These are phyloP conservation scores for Mystacornis crossleyi DNA, from an alignment of 2,113 vertebrate genomes.

Conservation along the genomic window DNA sequence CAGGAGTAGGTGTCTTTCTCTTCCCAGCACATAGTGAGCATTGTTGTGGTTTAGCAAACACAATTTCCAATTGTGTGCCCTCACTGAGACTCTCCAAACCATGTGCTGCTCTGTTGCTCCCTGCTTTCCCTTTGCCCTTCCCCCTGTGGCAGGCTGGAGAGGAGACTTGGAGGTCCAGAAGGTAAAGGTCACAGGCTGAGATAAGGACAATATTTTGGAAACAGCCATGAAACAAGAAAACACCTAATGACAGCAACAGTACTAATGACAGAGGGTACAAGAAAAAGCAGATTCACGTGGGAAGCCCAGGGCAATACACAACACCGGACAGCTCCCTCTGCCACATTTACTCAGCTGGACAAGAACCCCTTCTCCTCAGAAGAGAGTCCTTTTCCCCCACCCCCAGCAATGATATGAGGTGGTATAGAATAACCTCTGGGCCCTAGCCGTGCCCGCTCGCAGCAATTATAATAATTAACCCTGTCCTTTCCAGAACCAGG, in stretches of 20 bases:
- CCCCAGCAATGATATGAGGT: not conserved
- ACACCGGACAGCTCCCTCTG: rapidly evolving
- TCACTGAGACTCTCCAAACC: not conserved
- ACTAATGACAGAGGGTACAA: not conserved
- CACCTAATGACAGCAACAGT: not conserved
- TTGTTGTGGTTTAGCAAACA: not conserved
- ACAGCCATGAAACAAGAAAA: not conserved
- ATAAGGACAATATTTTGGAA: not conserved
- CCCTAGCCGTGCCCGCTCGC: not conserved
- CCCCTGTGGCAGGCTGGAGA: not conserved
- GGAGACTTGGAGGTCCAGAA: not conserved
- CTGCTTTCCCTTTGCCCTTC: not conserved
- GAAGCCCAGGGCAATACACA: not conserved
- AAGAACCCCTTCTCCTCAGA: not conserved
- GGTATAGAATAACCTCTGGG: not conserved
- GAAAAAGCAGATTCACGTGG: not conserved
- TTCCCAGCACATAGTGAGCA: not conserved
- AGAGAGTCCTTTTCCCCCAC: not conserved
- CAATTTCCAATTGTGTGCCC: not conserved
- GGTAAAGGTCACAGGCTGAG: not conserved
- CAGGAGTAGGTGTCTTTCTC: not conserved
- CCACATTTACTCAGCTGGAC: not conserved
- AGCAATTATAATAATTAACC: not conserved
- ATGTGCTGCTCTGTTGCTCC: rapidly evolving
- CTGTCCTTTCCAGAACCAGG: not conserved